phyloP scores from a whole-genome alignment of 2,888 invertebrate species.

The Drosophila diplacantha region DNA sequence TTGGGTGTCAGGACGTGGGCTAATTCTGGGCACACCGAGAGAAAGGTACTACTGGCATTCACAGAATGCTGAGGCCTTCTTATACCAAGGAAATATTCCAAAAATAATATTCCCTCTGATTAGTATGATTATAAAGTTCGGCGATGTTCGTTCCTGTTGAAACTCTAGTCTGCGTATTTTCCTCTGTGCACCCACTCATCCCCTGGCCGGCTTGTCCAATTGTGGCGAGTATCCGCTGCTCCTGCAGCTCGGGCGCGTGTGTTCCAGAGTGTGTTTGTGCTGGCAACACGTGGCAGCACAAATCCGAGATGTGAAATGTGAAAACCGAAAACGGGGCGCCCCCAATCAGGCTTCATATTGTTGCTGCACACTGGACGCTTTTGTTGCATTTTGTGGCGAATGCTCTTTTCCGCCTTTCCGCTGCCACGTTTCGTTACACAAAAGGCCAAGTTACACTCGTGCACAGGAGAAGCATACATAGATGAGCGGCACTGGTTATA shows the following conservation, averaged over 20 bases:
- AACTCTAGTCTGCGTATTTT: not conserved
- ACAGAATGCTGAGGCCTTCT: not conserved
- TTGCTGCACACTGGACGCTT: constrained; percentile 43
- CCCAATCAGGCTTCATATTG: constrained; percentile 40
- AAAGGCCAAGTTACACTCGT: constrained; percentile 27
- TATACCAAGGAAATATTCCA: not conserved
- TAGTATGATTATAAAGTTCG: not conserved
- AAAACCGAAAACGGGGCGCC: constrained; percentile 20
- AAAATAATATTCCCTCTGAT: not conserved
- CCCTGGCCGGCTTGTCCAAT: constrained; percentile 25
- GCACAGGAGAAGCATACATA: constrained; percentile 14
- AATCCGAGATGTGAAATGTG: constrained; percentile 31
- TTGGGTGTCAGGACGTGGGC: constrained; percentile 61
- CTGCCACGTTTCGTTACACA: constrained; percentile 44
- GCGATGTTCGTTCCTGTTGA: not conserved
- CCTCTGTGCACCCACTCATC: constrained; percentile 10
- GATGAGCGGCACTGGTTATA: not conserved
- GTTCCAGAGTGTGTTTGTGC: constrained; percentile 32
- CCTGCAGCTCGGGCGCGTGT: constrained; percentile 38
- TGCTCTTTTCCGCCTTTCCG: constrained; percentile 34
- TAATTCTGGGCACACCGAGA: constrained; percentile 3
- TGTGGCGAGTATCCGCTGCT: constrained; percentile 36
- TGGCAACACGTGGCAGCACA: constrained; percentile 64
- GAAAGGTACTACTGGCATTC: not conserved
- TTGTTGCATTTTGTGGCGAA: constrained; percentile 31